phyloP scores from a whole-genome alignment of 2,113 vertebrate species.

The Ornithorhynchus anatinus region DNA sequence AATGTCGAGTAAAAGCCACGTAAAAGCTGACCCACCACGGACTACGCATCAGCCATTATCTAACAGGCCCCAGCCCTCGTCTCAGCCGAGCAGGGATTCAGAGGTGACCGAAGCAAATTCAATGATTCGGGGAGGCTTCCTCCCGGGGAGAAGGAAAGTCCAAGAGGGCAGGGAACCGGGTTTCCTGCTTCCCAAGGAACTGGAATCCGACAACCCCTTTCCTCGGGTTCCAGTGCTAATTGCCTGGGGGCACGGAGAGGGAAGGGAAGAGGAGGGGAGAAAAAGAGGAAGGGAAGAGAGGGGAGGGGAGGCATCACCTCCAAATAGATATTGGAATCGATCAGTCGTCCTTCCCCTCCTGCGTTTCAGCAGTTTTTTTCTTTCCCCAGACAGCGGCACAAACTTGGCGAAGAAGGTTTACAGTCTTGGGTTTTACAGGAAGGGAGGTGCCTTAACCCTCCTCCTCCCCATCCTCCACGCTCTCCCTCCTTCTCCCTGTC shows the following conservation, averaged over 20 bases:
- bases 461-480: no score
- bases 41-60: neutral
- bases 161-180: neutral
- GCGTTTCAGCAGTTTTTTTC: neutral
- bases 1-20: neutral
- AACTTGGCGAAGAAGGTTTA: neutral
- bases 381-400: no score
- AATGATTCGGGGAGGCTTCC: neutral
- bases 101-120: neutral
- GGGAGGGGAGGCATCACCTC: neutral
- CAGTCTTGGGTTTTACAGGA: neutral
- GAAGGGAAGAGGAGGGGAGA: no score
- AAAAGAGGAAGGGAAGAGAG: neutral
- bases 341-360: neutral
- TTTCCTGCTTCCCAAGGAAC: neutral
- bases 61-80: neutral
- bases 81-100: neutral
- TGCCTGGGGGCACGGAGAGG: no score
- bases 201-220: neutral
- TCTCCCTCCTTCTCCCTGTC: neutral
- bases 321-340: no score
- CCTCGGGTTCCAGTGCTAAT: neutral
- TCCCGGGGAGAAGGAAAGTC: neutral
- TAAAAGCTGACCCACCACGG: neutral
- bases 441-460: neutral